Base-by-base conservation (phyloP, 2,797 vertebrate genomes). In the Leuciscus waleckii region DNA sequence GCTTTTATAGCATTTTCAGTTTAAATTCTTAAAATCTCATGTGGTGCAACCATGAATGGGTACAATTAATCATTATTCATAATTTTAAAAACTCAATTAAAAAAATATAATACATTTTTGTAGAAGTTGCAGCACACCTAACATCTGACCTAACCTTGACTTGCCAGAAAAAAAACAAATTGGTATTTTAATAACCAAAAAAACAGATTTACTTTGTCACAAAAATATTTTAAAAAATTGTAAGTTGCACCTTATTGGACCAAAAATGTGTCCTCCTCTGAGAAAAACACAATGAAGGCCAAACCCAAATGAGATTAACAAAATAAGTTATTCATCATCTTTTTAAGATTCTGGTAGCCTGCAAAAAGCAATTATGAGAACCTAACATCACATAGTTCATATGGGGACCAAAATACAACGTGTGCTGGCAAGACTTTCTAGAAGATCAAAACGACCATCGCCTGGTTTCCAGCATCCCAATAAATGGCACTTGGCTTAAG, bases 401-500 rank as follows among this genome's bases (percentile, higher is more conserved):
- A 23, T 8, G 17, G 49, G 82, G 73, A 85, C 37, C 37, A 82
- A 83, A 81, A 83, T 54, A 79, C 9, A 71, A 63, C 26, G 35
- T 65, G 54, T 65, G 43, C 69, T 73, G n/a, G 37, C 51, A 70
- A 83, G 77, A 86, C 79, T 56, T 16, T 79, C 68, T 81, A 75
- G 46, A 78, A 81, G 73, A 90, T 82, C 74, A 84, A 86, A 85
- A 87, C 54, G 77, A 61, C 74, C 49, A 35, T 46, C 13, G 17
- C 58, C 85, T 49, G 79, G 39, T 89, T 82, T 81, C 49, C 87
- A 81, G n/a, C 77, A 73, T 80, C 51, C 43, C 71, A 83, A 91
- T 91, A 94, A 95, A 94, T 94, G 93, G 91, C 93, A 94, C 89
- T 69, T 46, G 41, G 90, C 92, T 94, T 92, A 91, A 91, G 87